Conservation (phyloP, 2,888 invertebrate species). For the Eilema griseolum region DNA sequence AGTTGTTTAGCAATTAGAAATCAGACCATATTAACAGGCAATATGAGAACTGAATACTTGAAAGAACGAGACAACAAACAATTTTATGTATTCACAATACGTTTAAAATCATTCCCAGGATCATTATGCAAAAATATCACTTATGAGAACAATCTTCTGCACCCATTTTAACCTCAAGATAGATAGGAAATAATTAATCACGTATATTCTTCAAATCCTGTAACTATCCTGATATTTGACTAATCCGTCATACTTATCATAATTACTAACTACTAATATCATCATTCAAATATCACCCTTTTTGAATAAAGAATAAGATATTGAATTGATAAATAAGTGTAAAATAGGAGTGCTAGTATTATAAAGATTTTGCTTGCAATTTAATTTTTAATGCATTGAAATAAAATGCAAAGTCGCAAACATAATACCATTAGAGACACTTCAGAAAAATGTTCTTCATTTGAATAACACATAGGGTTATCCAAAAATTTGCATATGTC, state of each 20-base stretch:
- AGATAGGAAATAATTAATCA: slow-evolving; percentile 75
- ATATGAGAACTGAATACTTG: background rate
- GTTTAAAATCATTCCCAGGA: slow-evolving; percentile 50
- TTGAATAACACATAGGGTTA: slow-evolving; percentile 50
- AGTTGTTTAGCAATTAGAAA: too few relatives aligned
- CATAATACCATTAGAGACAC: slow-evolving; percentile 12
- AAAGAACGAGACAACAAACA: background rate
- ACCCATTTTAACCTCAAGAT: slow-evolving; percentile 55
- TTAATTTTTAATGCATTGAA: slow-evolving; percentile 10
- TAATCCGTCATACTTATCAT: slow-evolving; percentile 69
- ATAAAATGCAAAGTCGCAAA: slow-evolving; percentile 36
- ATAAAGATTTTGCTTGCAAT: background rate
- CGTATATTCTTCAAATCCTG: slow-evolving; percentile 52
- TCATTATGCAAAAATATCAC: slow-evolving; percentile 64
- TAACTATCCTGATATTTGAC: slow-evolving; percentile 63
- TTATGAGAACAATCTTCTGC: slow-evolving; percentile 58
- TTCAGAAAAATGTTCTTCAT: slow-evolving; percentile 35
- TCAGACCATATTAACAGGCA: too few relatives aligned
- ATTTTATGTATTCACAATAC: background rate
- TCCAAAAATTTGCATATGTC: slow-evolving; percentile 72
- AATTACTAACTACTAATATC: slow-evolving; percentile 42
- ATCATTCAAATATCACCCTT: slow-evolving; percentile 22
- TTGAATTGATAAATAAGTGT: background rate
- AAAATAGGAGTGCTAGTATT: background rate
- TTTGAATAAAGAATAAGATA: background rate